Conservation (phyloP, 2,888 invertebrate species). For the Perithous albicinctus region DNA sequence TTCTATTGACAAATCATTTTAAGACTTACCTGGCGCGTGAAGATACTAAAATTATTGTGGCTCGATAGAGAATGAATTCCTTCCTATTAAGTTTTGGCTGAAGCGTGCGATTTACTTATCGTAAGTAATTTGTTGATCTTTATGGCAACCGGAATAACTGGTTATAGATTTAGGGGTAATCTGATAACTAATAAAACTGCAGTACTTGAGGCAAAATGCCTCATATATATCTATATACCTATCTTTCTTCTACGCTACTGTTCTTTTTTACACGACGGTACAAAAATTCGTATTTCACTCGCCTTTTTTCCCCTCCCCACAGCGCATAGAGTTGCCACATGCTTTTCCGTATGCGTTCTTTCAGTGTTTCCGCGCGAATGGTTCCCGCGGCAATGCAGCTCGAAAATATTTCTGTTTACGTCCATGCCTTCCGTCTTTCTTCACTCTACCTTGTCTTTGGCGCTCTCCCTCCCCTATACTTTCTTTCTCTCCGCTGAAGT, state of each 20-base stretch:
- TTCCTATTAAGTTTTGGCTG: too few species aligned
- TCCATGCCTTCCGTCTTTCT: slow-evolving; percentile 12
- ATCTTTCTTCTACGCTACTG: background rate
- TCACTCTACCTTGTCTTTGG: slow-evolving; percentile 1
- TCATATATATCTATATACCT: background rate
- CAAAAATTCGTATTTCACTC: slow-evolving; percentile 33
- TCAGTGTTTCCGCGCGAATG: slow-evolving; percentile 37
- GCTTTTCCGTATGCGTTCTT: slow-evolving; percentile 16
- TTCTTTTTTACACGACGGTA: slow-evolving; percentile 9
- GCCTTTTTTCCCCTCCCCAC: background rate
- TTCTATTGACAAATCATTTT: too few species aligned
- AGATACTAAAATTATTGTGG: too few species aligned
- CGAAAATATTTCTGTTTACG: slow-evolving; percentile 39
- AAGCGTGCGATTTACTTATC: background rate
- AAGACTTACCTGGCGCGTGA: too few species aligned
- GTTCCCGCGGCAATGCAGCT: slow-evolving; percentile 23
- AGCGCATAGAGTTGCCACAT: background rate
- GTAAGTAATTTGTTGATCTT: background rate
- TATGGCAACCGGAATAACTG: background rate
- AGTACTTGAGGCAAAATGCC: background rate
- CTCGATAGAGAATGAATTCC: too few species aligned
- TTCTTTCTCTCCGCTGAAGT: slow-evolving; percentile 6
- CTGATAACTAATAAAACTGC: background rate
- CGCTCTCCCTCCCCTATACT: background rate
- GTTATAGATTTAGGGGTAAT: background rate